Base-by-base conservation (phyloP, 1,140 invertebrate genomes). In the Drosophila arawakana region DNA sequence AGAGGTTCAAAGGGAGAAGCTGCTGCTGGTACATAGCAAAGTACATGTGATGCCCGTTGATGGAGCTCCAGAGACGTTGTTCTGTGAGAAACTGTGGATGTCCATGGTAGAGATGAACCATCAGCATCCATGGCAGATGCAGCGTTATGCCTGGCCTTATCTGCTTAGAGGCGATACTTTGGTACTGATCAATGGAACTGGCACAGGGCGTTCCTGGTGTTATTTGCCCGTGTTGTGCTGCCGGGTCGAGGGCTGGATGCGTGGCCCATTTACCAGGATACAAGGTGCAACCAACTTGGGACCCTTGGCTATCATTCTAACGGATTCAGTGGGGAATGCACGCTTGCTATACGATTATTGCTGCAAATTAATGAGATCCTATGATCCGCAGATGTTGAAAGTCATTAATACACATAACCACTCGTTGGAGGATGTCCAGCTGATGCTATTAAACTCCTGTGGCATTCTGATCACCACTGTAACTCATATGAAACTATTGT, bases 91-190 rank as follows among this genome's bases (percentile, higher is more conserved):
- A 3, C 21, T 83, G 5, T 10, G 18, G 0, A 49, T 5, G 1
- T 46, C 5, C 0, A 37, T 88, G 69, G 3, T 7, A 2, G 21
- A 58, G 2, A 21, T 71, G 13, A 34, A 52, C 10, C 15, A 74
- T 2, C 41, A 49, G 0, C 18, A 7, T 1, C 35, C 54, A 2
- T n/a, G 47, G 7, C 41, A 60, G 0, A 44, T 37, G 1, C 83
- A 88, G 37, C 8, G 13, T 2, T 83, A 75, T 25, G 44, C 80
- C 7, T 89, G 84, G 84, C 73, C 84, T 0, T 84, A 88, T 61
- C 50, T 88, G 7, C 37, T 66, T 18, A 7, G 15, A 0, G 63
- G 73, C 7, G 73, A 76, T 25, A 68, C 84, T 0, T 1, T 77
- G 13, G 7, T 78, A 7, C 10, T 78, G 18, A 34, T 88, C 0